These are phyloP conservation scores for Tipula helvola DNA, from an alignment of 2,888 invertebrate species.

Conservation along the genomic window DNA sequence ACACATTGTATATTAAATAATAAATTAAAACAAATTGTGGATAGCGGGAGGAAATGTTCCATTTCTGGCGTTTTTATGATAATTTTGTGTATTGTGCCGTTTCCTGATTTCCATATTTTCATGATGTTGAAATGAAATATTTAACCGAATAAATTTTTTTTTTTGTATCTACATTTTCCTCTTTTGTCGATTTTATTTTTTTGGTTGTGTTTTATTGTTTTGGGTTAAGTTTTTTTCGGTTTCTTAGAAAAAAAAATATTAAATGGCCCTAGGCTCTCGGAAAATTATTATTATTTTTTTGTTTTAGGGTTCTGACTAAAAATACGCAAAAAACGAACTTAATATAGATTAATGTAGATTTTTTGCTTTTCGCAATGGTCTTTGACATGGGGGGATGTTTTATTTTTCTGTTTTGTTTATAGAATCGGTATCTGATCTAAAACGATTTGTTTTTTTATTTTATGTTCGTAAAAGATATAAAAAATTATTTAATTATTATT, in stretches of 20 bases:
- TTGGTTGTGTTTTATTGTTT: neutral
- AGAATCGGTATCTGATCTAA: neutral
- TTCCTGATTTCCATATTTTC: neutral
- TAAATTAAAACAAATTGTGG: neutral
- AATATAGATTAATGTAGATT: neutral
- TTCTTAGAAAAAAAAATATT: neutral
- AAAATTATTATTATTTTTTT: neutral
- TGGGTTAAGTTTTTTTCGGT: neutral
- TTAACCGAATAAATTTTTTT: neutral
- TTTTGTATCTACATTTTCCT: neutral
- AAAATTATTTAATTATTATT: neutral
- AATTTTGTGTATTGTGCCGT: neutral
- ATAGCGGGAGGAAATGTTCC: neutral
- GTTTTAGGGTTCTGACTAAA: neutral
- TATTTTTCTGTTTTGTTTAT: neutral
- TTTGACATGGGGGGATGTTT: neutral
- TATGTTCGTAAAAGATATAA: neutral
- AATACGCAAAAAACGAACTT: neutral
- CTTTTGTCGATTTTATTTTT: neutral
- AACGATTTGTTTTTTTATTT: neutral
- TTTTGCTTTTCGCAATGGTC: neutral
- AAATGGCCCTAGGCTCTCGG: neutral
- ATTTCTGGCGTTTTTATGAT: neutral
- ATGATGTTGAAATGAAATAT: neutral
- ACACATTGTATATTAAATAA: neutral